Base-by-base conservation (phyloP, 2,797 vertebrate species). In the Cynodonichthys magdalenae region DNA sequence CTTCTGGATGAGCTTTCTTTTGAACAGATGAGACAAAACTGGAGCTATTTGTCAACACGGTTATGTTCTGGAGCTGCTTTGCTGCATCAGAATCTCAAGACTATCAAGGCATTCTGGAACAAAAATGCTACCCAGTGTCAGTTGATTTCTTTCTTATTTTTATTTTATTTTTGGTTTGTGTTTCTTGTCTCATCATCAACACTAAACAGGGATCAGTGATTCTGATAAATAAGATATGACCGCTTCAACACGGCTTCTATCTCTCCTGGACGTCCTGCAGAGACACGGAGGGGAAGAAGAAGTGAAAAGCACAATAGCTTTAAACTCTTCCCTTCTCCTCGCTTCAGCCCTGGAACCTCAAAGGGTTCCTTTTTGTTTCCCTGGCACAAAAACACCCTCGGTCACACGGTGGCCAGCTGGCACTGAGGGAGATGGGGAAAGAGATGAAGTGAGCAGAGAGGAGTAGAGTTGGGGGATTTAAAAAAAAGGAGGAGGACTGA, bases 361-460 rank as follows among this genome's bases (percentile, higher is more conserved):
- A 89, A 87, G 79, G 57, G 65, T 77, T 75, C 48, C 70, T 87
- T 91, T 89, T 91, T 90, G 89, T 89, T 75, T 3, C 18, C 45
- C 34, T 39, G 71, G 79, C 74, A 88, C 85, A 85, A 85, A 84
- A 75, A 79, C 77, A 73, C 63, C 51, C 74, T n/a, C 50, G 78
- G 73, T 89, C 83, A 81, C 84, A 81, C 83, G 85, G 58, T 53
- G 42, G 50, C 67, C 5, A 63, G 59, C 74, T 81, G 83, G 81
- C 81, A 84, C 50, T 18, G 66, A 44, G 46, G 69, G 81, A 66
- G 28, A 18, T 66, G 66, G 59, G 48, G n/a, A 53, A 39, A 57
- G 58, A 47, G 44, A 45, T 39, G 48, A 34, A 65, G 52, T 17
- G 49, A 53, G 42, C 27, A 28, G 27, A 17, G 58, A 64, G 27